phyloP scores from a whole-genome alignment of 2,888 invertebrate genomes.

The Ophion obscuratus region DNA sequence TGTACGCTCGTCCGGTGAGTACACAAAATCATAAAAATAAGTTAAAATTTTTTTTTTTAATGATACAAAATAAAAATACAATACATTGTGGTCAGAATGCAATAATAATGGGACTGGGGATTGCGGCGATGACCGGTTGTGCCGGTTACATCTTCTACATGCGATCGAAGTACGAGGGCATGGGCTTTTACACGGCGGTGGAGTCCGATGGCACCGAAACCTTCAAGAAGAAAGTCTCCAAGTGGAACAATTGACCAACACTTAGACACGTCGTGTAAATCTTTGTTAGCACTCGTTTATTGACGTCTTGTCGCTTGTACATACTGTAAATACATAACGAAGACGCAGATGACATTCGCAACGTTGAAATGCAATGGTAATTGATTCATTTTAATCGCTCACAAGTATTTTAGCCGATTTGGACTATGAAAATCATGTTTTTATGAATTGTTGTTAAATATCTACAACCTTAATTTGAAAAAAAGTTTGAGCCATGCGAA shows the following conservation, averaged over 20 bases:
- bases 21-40: background rate
- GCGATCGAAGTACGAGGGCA: conserved; percentile 91
- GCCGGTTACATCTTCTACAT: conserved; percentile 94
- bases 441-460: too few relatives aligned
- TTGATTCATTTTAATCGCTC: background rate
- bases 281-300: conserved; percentile 40
- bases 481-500: too few relatives aligned
- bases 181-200: conserved; percentile 92
- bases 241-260: conserved; percentile 87
- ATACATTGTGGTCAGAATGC: conserved; percentile 89
- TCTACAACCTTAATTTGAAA: too few relatives aligned
- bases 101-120: conserved; percentile 92
- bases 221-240: conserved; percentile 90
- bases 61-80: background rate
- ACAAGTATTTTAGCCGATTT: too few relatives aligned
- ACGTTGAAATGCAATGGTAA: background rate
- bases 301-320: conserved; percentile 40
- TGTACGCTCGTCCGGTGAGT: conserved; percentile 95
- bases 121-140: conserved; percentile 90
- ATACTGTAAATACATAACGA: conserved; percentile 52
- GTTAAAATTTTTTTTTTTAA: background rate
- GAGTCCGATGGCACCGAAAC: conserved; percentile 91
- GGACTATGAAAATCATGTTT: too few relatives aligned
- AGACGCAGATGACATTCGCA: background rate
- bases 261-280: background rate